phyloP scores from a whole-genome alignment of 2,888 invertebrate genomes.

The Lasioglossum zephyrum region DNA sequence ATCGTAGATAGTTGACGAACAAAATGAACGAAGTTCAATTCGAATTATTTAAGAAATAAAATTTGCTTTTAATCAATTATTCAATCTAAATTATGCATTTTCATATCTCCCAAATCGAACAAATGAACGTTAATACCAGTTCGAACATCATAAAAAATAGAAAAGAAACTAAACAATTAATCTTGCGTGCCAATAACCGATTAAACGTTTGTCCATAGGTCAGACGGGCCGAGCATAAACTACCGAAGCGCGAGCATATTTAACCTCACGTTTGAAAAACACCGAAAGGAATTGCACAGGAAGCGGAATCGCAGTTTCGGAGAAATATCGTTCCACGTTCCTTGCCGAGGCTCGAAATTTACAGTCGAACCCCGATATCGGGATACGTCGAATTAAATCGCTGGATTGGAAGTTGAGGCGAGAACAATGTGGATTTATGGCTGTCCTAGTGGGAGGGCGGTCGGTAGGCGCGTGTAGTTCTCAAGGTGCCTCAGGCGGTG shows the following conservation, averaged over 20 bases:
- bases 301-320: neutral
- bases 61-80: neutral
- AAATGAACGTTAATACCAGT: neutral
- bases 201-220: neutral
- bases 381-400: conserved; percentile 41
- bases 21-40: neutral
- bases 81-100: neutral
- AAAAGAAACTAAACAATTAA: neutral
- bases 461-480: conserved; percentile 19
- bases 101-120: neutral
- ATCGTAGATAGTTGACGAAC: neutral
- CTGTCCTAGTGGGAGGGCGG: neutral
- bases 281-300: neutral
- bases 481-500: neutral
- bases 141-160: neutral
- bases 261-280: neutral
- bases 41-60: no score
- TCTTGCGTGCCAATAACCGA: neutral
- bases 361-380: conserved; percentile 7
- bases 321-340: conserved; percentile 1
- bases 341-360: neutral
- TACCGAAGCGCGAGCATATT: neutral
- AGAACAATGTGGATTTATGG: conserved; percentile 51
- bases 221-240: neutral
- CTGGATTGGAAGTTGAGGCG: conserved; percentile 33